Base-by-base conservation (phyloP, 2,113 vertebrate genomes). In the Acanthochromis polyacanthus region DNA sequence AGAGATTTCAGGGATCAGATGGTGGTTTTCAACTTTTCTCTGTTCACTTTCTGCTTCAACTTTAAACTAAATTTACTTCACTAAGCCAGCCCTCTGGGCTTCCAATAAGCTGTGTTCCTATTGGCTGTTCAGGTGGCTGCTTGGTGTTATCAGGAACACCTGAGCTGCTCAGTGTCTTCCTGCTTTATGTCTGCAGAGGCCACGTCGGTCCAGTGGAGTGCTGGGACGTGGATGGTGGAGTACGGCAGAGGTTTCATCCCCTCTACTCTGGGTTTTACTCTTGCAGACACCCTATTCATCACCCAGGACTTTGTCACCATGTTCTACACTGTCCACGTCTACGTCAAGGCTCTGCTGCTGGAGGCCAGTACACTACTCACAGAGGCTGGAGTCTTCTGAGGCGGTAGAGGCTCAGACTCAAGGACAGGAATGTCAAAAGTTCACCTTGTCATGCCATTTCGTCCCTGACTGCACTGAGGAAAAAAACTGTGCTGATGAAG, bases 161-260 rank as follows among this genome's bases (percentile, higher is more conserved):
- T n/a, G n/a, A n/a, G n/a, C n/a, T n/a, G n/a, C n/a, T n/a, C n/a
- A n/a, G n/a, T n/a, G n/a, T n/a, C n/a, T n/a, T n/a, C n/a, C n/a
- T n/a, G n/a, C n/a, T n/a, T n/a, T n/a, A n/a, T n/a, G n/a, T n/a
- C n/a, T n/a, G n/a, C n/a, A 3, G 97, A 99, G 78, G 98, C 97
- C 55, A 96, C 97, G 0, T 95, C 98, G 0, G 96, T 99, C 70
- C 97, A 99, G 84, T 99, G 97, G 98, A 97, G 94, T 0, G 93
- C 96, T 0, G 97, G 98, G 50, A 99, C 97, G 0, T 99, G 98
- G 98, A 99, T 99, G 98, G 98, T 99, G 91, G 97, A 99, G 81
- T 99, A 99, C 0, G 98, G 98, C 69, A 92, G 96, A 11, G 98
- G 98, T 12, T 97, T 99, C 91, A 97, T 99, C 79, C 98, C 98